phyloP scores from a whole-genome alignment of 2,113 vertebrate genomes.

The Urocolius indicus region DNA sequence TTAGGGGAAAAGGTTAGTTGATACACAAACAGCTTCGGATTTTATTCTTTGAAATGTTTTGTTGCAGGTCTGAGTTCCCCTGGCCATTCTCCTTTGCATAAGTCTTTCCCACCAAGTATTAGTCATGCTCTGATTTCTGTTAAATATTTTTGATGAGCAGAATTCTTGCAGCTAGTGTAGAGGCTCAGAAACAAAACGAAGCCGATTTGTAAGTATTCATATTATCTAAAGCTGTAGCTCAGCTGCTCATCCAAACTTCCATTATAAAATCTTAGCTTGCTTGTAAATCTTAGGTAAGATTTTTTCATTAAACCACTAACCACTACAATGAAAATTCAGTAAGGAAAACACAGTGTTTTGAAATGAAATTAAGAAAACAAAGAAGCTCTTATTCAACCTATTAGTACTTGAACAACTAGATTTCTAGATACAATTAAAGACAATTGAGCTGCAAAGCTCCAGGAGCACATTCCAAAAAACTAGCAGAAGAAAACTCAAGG shows the following conservation, averaged over 20 bases:
- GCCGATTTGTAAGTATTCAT: neutral
- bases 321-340: neutral
- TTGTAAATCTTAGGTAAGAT: neutral
- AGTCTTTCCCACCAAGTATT: slow-evolving; percentile 10
- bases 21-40: neutral
- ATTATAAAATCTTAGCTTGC: neutral
- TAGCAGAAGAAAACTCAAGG: neutral
- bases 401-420: neutral
- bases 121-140: slow-evolving; percentile 7
- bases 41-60: neutral
- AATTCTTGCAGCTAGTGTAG: neutral
- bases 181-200: neutral
- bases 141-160: neutral
- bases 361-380: neutral
- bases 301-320: neutral
- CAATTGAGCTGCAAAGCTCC: neutral
- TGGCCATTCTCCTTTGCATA: neutral
- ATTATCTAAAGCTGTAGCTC: neutral
- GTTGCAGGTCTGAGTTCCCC: neutral
- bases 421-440: neutral
- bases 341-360: neutral
- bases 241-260: neutral
- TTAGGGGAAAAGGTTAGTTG: neutral
- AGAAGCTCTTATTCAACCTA: neutral
- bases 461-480: neutral